Conservation (phyloP, 2,888 invertebrate genomes). For the Protodeltote pygarga region DNA sequence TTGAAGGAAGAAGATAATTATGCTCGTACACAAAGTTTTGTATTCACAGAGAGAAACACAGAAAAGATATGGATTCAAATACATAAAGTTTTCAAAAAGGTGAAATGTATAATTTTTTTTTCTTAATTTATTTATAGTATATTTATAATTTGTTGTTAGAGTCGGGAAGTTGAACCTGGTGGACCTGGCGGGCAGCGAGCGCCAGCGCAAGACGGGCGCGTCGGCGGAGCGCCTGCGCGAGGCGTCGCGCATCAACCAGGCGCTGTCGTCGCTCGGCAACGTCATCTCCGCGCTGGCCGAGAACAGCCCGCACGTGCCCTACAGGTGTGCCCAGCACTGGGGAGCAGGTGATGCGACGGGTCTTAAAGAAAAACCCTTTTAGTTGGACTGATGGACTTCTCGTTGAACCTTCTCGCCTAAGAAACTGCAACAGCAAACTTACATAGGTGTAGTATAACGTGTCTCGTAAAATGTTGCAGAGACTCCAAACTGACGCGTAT, state of each 20-base stretch:
- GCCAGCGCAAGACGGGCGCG: constrained; percentile 98
- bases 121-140: too few species aligned
- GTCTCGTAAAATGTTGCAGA: constrained; percentile 73
- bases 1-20: too few species aligned
- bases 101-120: too few species aligned
- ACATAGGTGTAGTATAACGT: not conserved
- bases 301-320: constrained; percentile 98
- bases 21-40: too few species aligned
- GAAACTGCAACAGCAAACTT: too few species aligned
- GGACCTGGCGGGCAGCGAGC: constrained; percentile 99
- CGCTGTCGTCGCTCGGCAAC: constrained; percentile 98
- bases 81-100: too few species aligned
- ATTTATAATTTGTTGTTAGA: constrained; percentile 75
- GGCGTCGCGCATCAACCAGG: constrained; percentile 98
- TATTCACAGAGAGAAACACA: too few species aligned
- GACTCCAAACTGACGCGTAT: constrained; percentile 98
- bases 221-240: constrained; percentile 97
- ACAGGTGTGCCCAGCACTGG: constrained; percentile 77
- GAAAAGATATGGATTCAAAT: too few species aligned
- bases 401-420: too few species aligned
- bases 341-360: not conserved
- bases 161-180: constrained; percentile 99
- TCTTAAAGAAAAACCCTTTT: too few species aligned
- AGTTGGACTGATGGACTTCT: too few species aligned
- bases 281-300: constrained; percentile 99